These are phyloP conservation scores for Entomobrya multifasciata DNA, from an alignment of 2,888 invertebrate genomes.

Conservation along the genomic window DNA sequence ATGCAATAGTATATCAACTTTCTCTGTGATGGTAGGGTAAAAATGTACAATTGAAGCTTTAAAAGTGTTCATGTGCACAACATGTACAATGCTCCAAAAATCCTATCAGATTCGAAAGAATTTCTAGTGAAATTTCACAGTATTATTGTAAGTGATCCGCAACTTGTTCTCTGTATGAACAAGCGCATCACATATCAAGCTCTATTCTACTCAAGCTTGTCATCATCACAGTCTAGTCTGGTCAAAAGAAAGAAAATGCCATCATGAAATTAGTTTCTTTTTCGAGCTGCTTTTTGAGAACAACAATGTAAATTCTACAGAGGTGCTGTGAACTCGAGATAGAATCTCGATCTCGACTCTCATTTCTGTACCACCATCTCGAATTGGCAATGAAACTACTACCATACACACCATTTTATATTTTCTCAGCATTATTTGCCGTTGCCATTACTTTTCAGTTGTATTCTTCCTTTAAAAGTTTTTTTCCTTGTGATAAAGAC, in stretches of 20 bases:
- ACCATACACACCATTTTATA: not conserved
- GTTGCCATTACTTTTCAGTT: not conserved
- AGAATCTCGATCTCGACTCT: not conserved
- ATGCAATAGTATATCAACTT: no score
- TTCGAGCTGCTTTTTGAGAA: not conserved
- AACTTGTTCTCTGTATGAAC: no score
- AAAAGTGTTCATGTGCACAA: no score
- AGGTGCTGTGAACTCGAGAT: not conserved
- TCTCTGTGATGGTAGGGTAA: no score
- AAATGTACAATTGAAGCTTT: no score
- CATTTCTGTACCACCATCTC: not conserved
- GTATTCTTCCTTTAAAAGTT: not conserved
- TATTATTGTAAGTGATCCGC: no score
- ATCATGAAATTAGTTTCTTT: not conserved
- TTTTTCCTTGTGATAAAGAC: no score
- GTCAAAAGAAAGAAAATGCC: not conserved
- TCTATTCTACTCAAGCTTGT: not conserved
- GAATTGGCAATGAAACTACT: no score
- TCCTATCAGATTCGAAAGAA: no score
- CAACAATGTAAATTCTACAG: not conserved
- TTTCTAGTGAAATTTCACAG: no score
- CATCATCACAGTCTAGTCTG: not conserved
- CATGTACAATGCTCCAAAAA: no score
- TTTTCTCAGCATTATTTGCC: not conserved
- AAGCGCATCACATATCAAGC: not conserved